A percentile compares a stretch with the other conserved stretches of the same genome.
These are phyloP conservation scores for Anisognathus igniventris DNA, from an alignment of 2,797 vertebrate genomes.

Conservation along the genomic window DNA sequence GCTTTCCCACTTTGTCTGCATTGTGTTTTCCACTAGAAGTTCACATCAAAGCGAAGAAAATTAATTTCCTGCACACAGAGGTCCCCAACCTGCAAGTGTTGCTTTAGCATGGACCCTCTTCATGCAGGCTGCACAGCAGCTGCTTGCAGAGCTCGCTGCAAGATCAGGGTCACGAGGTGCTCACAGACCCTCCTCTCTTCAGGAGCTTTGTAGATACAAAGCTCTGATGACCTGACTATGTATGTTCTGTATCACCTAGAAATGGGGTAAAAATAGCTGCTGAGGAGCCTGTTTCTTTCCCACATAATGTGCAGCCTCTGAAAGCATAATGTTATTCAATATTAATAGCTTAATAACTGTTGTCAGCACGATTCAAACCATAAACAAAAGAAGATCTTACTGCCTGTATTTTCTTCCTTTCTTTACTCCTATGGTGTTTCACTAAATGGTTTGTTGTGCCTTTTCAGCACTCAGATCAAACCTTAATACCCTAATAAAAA, in stretches of 20 bases:
- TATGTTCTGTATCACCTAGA: background rate
- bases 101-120: fast-evolving
- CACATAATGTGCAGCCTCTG: background rate
- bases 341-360: background rate
- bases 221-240: background rate
- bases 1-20: background rate
- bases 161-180: fast-evolving
- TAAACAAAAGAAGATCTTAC: background rate
- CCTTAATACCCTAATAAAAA: background rate
- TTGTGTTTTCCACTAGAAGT: background rate
- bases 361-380: background rate
- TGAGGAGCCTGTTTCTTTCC: background rate
- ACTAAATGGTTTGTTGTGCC: background rate
- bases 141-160: background rate
- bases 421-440: background rate
- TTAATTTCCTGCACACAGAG: background rate
- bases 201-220: background rate
- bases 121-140: fast-evolving
- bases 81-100: background rate
- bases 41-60: background rate
- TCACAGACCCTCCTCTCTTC: background rate
- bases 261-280: background rate
- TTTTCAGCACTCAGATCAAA: background rate
- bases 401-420: background rate
- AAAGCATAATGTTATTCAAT: background rate